These are phyloP conservation scores for Stichopus chloronotus DNA, from an alignment of 35 echinoderm and acorn worm species.

Conservation along the genomic window DNA sequence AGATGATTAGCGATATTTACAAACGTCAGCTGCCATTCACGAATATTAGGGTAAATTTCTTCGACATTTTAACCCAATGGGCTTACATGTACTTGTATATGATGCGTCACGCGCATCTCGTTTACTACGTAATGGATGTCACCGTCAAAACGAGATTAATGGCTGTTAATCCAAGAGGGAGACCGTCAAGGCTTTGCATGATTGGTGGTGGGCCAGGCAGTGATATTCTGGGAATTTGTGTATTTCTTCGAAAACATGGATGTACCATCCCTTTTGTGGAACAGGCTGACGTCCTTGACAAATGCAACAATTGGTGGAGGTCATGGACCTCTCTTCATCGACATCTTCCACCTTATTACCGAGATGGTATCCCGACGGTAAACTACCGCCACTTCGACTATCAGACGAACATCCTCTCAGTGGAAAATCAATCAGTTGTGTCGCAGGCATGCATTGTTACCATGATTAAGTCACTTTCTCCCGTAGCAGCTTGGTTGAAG, in stretches of 20 bases:
- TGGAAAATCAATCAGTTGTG: not conserved
- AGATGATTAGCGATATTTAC: not conserved
- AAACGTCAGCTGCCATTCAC: not conserved
- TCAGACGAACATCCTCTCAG: not conserved
- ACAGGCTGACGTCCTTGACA: slow-evolving; percentile 27
- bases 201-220: slow-evolving; percentile 54
- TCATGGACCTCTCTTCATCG: not conserved
- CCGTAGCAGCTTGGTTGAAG: slow-evolving; percentile 22
- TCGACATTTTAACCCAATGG: not conserved
- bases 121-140: slow-evolving; percentile 15
- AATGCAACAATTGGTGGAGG: not conserved
- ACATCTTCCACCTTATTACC: not conserved
- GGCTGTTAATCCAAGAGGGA: not conserved
- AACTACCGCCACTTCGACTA: slow-evolving; percentile 30
- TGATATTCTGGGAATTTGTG: not conserved
- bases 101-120: slow-evolving; percentile 42
- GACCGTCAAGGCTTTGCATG: not conserved
- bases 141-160: not conserved
- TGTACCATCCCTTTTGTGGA: not conserved
- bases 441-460: not conserved
- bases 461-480: slow-evolving; percentile 45
- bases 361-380: not conserved
- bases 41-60: not conserved
- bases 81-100: slow-evolving; percentile 51
- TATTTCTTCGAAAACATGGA: slow-evolving; percentile 25